phyloP scores from a whole-genome alignment of 2,888 invertebrate species.

The Scrobipalpa atriplicella region DNA sequence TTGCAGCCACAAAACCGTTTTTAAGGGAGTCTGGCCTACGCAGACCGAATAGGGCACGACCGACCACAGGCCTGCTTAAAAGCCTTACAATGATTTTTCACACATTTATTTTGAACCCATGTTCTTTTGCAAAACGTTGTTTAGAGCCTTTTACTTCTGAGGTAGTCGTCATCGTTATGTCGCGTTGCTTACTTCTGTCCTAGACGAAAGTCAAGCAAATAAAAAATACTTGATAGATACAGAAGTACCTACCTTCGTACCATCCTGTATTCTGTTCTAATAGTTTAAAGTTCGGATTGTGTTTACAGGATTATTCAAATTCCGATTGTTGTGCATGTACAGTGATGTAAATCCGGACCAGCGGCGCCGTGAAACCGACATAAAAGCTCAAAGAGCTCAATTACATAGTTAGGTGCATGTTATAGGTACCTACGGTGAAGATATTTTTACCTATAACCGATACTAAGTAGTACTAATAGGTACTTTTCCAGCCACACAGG shows the following conservation, averaged over 20 bases:
- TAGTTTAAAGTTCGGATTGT: neutral
- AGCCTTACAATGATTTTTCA: no score
- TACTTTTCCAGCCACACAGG: no score
- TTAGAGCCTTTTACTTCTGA: no score
- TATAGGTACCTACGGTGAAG: no score
- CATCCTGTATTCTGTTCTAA: neutral
- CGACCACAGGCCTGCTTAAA: no score
- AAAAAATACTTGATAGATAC: no score
- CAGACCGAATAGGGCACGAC: conserved; percentile 1
- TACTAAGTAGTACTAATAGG: neutral
- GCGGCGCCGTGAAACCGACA: conserved; percentile 3
- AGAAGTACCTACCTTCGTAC: neutral
- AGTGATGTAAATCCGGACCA: neutral
- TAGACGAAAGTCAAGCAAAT: no score
- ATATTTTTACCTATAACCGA: no score
- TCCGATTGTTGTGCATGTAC: neutral
- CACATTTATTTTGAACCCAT: no score
- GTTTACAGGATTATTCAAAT: conserved; percentile 11
- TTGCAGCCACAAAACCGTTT: neutral
- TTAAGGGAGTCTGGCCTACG: conserved; percentile 13
- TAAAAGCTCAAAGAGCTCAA: neutral
- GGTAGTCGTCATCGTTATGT: no score
- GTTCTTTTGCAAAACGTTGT: no score
- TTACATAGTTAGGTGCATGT: conserved; percentile 2
- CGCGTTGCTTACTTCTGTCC: no score